phyloP scores from a whole-genome alignment of 2,888 invertebrate genomes.

The Ctena decussata region DNA sequence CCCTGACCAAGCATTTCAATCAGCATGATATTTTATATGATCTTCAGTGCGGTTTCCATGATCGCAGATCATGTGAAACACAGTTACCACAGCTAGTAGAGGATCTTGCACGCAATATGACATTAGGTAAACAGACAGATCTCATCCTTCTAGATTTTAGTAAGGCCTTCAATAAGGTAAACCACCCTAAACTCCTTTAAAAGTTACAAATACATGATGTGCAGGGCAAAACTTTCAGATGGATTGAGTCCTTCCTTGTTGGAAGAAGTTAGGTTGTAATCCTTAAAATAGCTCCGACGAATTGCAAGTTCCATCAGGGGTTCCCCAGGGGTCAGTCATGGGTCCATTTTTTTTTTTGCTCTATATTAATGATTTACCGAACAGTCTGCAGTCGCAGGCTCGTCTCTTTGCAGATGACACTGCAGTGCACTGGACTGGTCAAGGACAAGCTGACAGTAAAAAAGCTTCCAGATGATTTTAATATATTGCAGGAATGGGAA shows the following conservation, averaged over 20 bases:
- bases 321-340: conserved; percentile 34
- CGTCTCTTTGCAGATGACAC: conserved; percentile 34
- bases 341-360: conserved; percentile 21
- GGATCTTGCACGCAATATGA: conserved; percentile 24
- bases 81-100: conserved; percentile 17
- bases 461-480: conserved; percentile 11
- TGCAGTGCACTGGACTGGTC: conserved; percentile 10
- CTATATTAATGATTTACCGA: neutral
- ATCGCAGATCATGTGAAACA: conserved; percentile 30
- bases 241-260: conserved; percentile 22
- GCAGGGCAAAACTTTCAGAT: neutral
- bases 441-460: neutral
- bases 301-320: conserved; percentile 25
- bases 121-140: conserved; percentile 32
- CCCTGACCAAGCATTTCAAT: conserved; percentile 17
- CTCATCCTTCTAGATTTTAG: conserved; percentile 37
- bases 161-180: conserved; percentile 36
- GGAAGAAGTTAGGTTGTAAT: conserved; percentile 22
- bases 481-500: conserved; percentile 21
- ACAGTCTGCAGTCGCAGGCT: conserved; percentile 10
- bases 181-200: conserved; percentile 27
- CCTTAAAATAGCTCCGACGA: conserved; percentile 15
- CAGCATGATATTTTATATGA: conserved; percentile 25
- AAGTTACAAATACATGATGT: conserved; percentile 25
- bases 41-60: conserved; percentile 32